phyloP scores from a whole-genome alignment of 1,140 invertebrate species.

The Nephila pilipes region DNA sequence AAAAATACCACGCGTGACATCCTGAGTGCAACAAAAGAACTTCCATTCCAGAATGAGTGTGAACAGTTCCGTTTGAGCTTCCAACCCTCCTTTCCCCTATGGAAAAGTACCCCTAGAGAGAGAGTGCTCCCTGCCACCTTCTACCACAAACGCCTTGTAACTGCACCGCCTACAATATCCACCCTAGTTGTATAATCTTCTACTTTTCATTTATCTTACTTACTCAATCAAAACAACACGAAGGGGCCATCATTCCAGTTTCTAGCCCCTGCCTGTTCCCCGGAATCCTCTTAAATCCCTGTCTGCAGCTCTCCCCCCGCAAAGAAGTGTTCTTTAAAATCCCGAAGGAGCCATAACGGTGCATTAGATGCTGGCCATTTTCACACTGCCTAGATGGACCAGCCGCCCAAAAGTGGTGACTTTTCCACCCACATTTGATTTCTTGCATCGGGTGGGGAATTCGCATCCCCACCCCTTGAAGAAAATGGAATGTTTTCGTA shows the following conservation, averaged over 20 bases:
- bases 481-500: not conserved
- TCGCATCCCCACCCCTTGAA: not conserved
- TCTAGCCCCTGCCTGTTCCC: not conserved
- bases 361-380: not conserved
- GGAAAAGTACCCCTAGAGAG: too few relatives aligned
- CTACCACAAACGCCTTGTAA: constrained; percentile 7
- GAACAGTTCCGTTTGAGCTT: too few relatives aligned
- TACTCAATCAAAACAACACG: constrained; percentile 2
- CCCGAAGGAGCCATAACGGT: constrained; percentile 16
- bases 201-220: constrained; percentile 40
- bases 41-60: too few relatives aligned
- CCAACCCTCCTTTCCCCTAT: too few relatives aligned
- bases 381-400: not conserved
- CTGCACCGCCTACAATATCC: not conserved
- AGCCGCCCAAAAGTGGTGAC: not conserved
- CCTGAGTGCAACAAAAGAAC: too few relatives aligned
- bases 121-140: too few relatives aligned
- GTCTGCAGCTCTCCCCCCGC: not conserved
- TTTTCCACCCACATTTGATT: constrained; percentile 2
- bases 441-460: not conserved
- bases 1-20: too few relatives aligned
- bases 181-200: constrained; percentile 21
- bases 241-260: not conserved
- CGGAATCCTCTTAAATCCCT: constrained; percentile 10
- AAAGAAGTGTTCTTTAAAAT: constrained; percentile 6